These are phyloP conservation scores for Melanotaenia maccullochi DNA, from an alignment of 2,797 vertebrate species.

Conservation along the genomic window DNA sequence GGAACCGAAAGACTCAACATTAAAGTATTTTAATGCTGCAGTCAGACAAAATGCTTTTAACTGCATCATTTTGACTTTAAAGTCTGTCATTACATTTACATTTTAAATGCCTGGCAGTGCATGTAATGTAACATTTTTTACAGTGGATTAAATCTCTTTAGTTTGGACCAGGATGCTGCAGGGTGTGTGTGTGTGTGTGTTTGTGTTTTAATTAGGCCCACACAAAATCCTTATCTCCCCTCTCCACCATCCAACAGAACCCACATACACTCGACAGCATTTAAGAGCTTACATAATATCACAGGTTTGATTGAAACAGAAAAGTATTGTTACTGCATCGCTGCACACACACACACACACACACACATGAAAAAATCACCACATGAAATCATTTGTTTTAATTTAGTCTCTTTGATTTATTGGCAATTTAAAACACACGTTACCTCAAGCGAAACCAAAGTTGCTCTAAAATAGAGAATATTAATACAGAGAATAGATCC, in stretches of 20 bases:
- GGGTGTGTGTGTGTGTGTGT: conserved; percentile 7
- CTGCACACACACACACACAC: not conserved
- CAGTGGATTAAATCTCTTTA: conserved; percentile 37
- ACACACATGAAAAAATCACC: not conserved
- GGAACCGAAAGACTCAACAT: not conserved
- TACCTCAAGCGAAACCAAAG: not conserved
- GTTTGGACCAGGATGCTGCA: conserved; percentile 31
- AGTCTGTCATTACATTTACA: not conserved
- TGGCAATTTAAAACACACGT: not conserved
- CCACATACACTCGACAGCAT: conserved; percentile 54
- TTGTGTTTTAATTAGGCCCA: conserved; percentile 69
- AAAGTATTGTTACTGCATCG: not conserved
- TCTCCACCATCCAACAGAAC: conserved; percentile 57
- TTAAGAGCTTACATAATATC: conserved; percentile 59
- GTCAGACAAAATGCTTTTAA: not conserved
- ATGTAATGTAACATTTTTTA: conserved; percentile 5
- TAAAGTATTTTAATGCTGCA: not conserved
- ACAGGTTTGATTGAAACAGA: conserved; percentile 47
- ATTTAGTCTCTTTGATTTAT: not conserved
- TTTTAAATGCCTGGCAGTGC: conserved; percentile 9
- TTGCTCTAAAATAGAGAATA: no score
- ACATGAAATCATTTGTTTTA: not conserved
- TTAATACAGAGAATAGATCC: not conserved
- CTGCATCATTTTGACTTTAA: conserved; percentile 9
- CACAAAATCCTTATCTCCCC: conserved; percentile 62